Percentiles rank a stretch among this genome's conserved stretches.
Conservation (phyloP, 2,113 vertebrate genomes). For the Noturus placidus region DNA sequence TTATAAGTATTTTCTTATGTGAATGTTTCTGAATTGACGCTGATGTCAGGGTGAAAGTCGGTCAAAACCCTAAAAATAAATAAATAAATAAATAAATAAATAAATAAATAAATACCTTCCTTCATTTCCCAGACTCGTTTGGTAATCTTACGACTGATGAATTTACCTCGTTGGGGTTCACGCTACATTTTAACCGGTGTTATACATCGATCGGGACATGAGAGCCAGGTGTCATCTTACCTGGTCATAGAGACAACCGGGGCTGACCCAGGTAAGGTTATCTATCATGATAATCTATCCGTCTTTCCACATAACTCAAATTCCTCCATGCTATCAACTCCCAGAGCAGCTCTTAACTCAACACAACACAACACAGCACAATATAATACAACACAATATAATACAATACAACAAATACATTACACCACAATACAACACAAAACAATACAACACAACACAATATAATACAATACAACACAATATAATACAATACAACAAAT, state of each 20-base stretch:
- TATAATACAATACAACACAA: no score
- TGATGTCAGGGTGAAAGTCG: not conserved
- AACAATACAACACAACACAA: no score
- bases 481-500: no score
- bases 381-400: not conserved
- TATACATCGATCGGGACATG: conserved; percentile 38
- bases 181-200: conserved; percentile 40
- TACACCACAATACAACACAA: no score
- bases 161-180: conserved; percentile 14
- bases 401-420: no score
- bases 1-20: not conserved
- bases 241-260: conserved; percentile 41
- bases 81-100: no score
- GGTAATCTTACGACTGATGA: not conserved
- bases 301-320: conserved; percentile 51
- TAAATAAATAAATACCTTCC: not conserved
- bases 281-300: conserved; percentile 41
- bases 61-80: no score
- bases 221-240: conserved; percentile 43
- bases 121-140: conserved; percentile 26
- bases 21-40: not conserved
- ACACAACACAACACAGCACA: conserved; percentile 43
- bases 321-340: conserved; percentile 50
- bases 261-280: conserved; percentile 54
- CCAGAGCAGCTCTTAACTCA: conserved; percentile 23